Evolutionary conservation across 2,888 invertebrate genomes (phyloP).

Genomic region (Drosophila acutilabella): DNA sequence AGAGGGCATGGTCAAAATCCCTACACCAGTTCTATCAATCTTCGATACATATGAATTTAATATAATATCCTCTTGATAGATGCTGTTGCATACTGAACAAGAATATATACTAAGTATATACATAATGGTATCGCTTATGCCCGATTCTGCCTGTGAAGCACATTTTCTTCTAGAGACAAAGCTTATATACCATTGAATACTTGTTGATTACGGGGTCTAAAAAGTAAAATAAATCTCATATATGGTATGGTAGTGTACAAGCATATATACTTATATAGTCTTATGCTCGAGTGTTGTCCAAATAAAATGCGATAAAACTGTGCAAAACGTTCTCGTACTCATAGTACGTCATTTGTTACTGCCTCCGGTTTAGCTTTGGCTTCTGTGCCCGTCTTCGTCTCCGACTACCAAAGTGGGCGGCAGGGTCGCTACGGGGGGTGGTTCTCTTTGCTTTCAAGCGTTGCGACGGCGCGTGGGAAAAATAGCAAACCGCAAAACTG

Average conservation of each 20-base stretch:
- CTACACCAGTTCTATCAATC: no score
- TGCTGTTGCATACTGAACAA: no score
- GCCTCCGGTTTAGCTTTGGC: slow-evolving; percentile 6
- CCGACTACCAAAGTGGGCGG: neutral
- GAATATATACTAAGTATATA: no score
- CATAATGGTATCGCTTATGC: no score
- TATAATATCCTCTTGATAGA: no score
- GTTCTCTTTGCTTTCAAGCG: slow-evolving; percentile 24
- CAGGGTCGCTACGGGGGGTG: neutral
- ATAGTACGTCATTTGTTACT: slow-evolving; percentile 44
- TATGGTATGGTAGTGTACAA: slow-evolving; percentile 9
- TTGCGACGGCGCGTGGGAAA: slow-evolving; percentile 56
- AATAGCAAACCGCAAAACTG: slow-evolving; percentile 47
- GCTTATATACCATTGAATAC: no score
- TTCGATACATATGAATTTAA: no score
- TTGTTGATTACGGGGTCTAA: no score
- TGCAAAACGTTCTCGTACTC: slow-evolving; percentile 44
- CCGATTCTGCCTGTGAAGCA: no score
- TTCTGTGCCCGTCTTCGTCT: neutral
- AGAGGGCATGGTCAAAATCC: no score
- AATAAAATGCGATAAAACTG: slow-evolving; percentile 49
- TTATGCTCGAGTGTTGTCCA: slow-evolving; percentile 38
- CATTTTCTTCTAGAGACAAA: no score
- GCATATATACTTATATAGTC: slow-evolving; percentile 20
- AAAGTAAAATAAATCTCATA: slow-evolving; percentile 33